Conservation (phyloP, 2,888 invertebrate genomes). For the Merodon equestris region DNA sequence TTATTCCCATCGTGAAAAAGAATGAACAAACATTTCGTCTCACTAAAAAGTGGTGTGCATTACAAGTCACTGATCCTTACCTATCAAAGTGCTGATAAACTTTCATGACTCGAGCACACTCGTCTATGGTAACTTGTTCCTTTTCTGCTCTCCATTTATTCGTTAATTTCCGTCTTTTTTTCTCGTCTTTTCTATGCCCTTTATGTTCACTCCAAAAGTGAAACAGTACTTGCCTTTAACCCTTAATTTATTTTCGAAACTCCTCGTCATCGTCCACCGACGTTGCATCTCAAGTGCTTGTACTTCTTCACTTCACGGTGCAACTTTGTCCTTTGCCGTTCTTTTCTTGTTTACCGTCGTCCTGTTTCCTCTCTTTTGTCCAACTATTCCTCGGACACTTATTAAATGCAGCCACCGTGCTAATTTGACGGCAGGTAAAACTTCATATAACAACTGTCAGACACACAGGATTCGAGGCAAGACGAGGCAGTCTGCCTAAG, state of each 20-base stretch:
- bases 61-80: slow-evolving; percentile 18
- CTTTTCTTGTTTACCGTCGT: background rate
- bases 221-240: slow-evolving; percentile 11
- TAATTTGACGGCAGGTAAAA: slow-evolving; percentile 63
- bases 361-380: slow-evolving; percentile 7
- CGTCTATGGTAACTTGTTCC: slow-evolving; percentile 3
- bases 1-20: no score
- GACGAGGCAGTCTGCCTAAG: background rate
- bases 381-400: slow-evolving; percentile 66
- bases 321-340: slow-evolving; percentile 41
- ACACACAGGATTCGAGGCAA: slow-evolving; percentile 31
- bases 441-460: slow-evolving; percentile 40
- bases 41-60: no score
- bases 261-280: slow-evolving; percentile 39
- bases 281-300: slow-evolving; percentile 30
- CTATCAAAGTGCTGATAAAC: slow-evolving; percentile 36
- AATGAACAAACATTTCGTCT: no score
- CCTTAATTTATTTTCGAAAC: slow-evolving; percentile 38
- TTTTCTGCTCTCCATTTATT: background rate
- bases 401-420: slow-evolving; percentile 61
- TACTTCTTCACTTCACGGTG: slow-evolving; percentile 33
- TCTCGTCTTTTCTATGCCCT: no score
- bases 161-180: no score
- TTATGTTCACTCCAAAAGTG: background rate
- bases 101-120: slow-evolving; percentile 30